Conservation (phyloP, 1,140 invertebrate species). For the Neomicropteryx cornuta region DNA sequence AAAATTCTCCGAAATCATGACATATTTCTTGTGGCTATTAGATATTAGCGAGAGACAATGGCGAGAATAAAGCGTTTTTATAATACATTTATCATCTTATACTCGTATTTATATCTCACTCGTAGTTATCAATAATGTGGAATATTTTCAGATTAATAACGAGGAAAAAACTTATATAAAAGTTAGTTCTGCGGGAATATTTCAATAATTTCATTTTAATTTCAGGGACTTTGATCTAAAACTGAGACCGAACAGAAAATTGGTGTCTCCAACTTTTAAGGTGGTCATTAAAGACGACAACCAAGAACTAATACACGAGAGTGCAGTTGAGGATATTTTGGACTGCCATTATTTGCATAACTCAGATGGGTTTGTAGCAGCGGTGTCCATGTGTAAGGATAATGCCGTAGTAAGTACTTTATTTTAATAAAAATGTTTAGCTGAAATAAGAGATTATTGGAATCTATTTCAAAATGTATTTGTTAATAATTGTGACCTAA, state of each 20-base stretch:
- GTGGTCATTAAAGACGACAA: constrained; percentile 22
- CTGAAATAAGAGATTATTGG: background rate
- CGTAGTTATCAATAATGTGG: no score
- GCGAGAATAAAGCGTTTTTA: no score
- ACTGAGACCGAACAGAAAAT: constrained; percentile 31
- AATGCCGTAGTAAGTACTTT: constrained; percentile 25
- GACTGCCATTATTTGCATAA: constrained; percentile 34
- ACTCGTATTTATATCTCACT: no score
- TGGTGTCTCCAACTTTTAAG: constrained; percentile 30
- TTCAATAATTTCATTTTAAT: background rate
- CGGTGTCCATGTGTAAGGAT: constrained; percentile 34
- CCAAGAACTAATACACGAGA: constrained; percentile 23
- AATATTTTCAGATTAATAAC: no score
- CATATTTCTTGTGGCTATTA: no score
- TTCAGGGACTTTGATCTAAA: constrained; percentile 31
- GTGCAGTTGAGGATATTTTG: constrained; percentile 19
- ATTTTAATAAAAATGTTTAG: background rate
- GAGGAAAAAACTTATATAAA: no score
- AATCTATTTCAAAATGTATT: no score
- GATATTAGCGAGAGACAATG: no score
- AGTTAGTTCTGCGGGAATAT: background rate
- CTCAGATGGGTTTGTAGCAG: constrained; percentile 27
- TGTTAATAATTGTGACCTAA: no score
- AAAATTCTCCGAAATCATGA: no score
- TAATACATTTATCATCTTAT: no score